These are phyloP conservation scores for Brachyistius frenatus DNA, from an alignment of 2,113 vertebrate genomes.

Conservation along the genomic window DNA sequence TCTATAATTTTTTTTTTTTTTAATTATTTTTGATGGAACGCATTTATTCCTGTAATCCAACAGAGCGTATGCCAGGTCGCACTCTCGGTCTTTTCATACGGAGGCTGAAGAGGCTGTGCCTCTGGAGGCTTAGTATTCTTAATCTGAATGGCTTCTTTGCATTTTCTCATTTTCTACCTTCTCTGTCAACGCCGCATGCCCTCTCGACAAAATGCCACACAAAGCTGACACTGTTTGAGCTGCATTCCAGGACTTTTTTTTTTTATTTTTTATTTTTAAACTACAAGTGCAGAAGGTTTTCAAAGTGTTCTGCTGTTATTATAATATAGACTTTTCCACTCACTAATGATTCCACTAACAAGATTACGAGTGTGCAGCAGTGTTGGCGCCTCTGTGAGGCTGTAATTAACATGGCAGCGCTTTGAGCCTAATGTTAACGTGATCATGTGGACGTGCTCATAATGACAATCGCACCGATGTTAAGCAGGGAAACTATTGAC, in stretches of 20 bases:
- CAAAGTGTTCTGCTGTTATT: background rate
- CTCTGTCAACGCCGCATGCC: conserved; percentile 36
- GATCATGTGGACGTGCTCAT: background rate
- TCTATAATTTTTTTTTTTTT: background rate
- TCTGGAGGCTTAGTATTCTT: conserved; percentile 66
- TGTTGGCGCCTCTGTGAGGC: background rate
- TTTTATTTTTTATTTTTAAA: background rate
- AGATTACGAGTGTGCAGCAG: background rate
- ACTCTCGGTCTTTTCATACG: conserved; percentile 61
- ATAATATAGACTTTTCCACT: conserved; percentile 1
- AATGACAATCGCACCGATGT: background rate
- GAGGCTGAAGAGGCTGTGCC: conserved; percentile 46
- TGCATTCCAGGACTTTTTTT: background rate
- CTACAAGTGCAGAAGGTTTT: background rate
- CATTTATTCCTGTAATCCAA: conserved; percentile 74
- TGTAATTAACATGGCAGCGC: background rate
- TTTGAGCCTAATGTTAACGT: background rate
- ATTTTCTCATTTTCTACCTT: conserved; percentile 47
- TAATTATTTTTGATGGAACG: conserved; percentile 64
- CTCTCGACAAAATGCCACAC: conserved; percentile 34
- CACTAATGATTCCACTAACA: background rate
- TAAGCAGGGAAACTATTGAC: background rate
- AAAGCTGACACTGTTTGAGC: conserved; percentile 36
- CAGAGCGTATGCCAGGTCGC: conserved; percentile 62
- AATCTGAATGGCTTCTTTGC: conserved; percentile 65